Evolutionary conservation across 1,140 invertebrate genomes (phyloP).

Genomic region (Trichonephila inaurata): DNA sequence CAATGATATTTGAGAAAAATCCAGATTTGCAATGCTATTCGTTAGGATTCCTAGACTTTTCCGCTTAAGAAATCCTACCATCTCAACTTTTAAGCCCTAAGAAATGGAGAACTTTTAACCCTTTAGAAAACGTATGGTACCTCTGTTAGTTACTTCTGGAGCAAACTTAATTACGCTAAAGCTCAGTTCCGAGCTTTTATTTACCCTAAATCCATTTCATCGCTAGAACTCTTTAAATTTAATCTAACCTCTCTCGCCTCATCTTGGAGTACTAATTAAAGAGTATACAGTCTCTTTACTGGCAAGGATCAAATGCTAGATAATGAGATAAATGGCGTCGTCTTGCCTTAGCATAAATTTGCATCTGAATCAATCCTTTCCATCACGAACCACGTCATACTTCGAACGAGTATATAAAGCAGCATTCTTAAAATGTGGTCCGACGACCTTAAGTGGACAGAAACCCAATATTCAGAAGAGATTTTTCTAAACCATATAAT

Average conservation of each 20-base stretch:
- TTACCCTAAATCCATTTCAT: conserved; percentile 12
- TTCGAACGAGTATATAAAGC: not conserved
- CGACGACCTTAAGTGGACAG: not conserved
- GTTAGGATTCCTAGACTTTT: too few relatives aligned
- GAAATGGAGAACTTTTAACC: not conserved
- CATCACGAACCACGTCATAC: not conserved
- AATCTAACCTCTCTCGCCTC: conserved; percentile 27
- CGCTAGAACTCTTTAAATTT: conserved; percentile 36
- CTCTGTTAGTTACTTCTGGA: not conserved
- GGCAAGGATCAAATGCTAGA: not conserved
- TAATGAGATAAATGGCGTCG: conserved; percentile 33
- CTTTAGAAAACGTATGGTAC: not conserved
- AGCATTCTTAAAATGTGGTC: not conserved
- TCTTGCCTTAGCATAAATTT: conserved; percentile 23
- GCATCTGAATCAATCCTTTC: conserved; percentile 32
- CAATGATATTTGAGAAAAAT: too few relatives aligned
- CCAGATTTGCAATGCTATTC: too few relatives aligned
- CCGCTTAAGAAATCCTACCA: not conserved
- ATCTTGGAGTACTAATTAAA: conserved; percentile 30
- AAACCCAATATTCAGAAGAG: too few relatives aligned
- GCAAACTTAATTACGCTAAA: not conserved
- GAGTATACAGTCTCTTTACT: not conserved
- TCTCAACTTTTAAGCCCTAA: not conserved
- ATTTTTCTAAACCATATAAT: too few relatives aligned
- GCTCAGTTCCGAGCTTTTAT: not conserved